phyloP scores from a whole-genome alignment of 2,888 invertebrate genomes.

The Agrotis ipsilon region DNA sequence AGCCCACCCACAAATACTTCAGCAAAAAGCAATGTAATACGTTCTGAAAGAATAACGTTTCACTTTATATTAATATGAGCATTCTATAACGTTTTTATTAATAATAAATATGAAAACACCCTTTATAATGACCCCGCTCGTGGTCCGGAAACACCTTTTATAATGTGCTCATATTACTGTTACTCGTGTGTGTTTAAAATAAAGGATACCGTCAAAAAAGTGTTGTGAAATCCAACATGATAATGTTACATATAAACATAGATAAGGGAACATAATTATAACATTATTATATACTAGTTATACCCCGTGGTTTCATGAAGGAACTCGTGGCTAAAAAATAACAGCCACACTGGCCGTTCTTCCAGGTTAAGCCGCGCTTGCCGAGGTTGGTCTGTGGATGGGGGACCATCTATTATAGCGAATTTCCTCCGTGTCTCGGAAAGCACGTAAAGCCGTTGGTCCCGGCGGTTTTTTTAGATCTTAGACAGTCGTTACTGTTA shows the following conservation, averaged over 20 bases:
- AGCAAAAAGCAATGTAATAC: not conserved
- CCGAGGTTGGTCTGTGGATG: no score
- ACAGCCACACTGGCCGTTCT: no score
- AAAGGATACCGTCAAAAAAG: not conserved
- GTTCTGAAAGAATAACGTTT: constrained; percentile 12
- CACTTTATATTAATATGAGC: constrained; percentile 47
- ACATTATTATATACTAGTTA: no score
- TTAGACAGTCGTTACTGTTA: no score
- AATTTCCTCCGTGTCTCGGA: no score
- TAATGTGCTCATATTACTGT: not conserved
- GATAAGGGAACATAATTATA: no score
- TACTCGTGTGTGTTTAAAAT: not conserved
- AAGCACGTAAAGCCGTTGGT: no score
- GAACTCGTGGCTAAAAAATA: no score
- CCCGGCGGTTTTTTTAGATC: no score
- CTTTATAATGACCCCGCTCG: constrained; percentile 25
- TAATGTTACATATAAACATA: not conserved
- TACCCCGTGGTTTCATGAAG: no score
- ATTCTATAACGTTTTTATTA: constrained; percentile 20
- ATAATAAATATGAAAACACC: constrained; percentile 36
- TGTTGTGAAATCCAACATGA: not conserved
- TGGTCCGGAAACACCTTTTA: constrained; percentile 38
- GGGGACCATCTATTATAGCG: no score
- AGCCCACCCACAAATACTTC: not conserved
- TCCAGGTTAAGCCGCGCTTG: no score